Percentiles rank a stretch among this genome's conserved stretches.
These are phyloP conservation scores for Kradibia gibbosae DNA, from an alignment of 1,140 invertebrate species.

Conservation along the genomic window DNA sequence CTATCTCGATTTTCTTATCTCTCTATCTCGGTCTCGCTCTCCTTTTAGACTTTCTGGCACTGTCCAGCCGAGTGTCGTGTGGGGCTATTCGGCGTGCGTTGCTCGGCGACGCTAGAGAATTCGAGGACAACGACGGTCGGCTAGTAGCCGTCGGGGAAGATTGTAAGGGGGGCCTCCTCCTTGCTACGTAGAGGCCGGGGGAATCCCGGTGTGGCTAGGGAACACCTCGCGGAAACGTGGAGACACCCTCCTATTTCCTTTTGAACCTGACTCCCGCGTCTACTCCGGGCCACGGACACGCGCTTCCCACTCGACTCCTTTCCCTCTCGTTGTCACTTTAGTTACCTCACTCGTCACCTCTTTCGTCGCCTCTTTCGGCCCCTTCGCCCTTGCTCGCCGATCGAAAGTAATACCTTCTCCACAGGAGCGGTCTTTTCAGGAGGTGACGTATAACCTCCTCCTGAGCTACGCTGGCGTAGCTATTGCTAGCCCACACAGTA, in stretches of 20 bases:
- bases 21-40: conserved; percentile 23
- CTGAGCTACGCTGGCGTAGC: conserved; percentile 10
- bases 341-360: background rate
- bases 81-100: background rate
- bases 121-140: background rate
- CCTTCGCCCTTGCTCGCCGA: too few relatives aligned
- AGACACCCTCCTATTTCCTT: background rate
- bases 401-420: background rate
- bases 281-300: too few relatives aligned
- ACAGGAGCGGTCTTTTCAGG: background rate
- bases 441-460: conserved; percentile 13
- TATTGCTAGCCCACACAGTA: background rate
- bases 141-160: background rate
- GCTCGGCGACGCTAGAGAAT: background rate
- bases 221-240: background rate
- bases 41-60: conserved; percentile 25
- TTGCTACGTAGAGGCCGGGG: background rate
- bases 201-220: background rate
- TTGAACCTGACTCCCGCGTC: too few relatives aligned
- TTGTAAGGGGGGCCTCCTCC: background rate
- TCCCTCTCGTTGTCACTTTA: background rate
- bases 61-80: background rate
- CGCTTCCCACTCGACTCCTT: background rate
- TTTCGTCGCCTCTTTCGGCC: background rate
- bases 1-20: too few relatives aligned